Evolutionary conservation across 2,888 invertebrate species (phyloP).

Genomic region (Odontomyia ornata): DNA sequence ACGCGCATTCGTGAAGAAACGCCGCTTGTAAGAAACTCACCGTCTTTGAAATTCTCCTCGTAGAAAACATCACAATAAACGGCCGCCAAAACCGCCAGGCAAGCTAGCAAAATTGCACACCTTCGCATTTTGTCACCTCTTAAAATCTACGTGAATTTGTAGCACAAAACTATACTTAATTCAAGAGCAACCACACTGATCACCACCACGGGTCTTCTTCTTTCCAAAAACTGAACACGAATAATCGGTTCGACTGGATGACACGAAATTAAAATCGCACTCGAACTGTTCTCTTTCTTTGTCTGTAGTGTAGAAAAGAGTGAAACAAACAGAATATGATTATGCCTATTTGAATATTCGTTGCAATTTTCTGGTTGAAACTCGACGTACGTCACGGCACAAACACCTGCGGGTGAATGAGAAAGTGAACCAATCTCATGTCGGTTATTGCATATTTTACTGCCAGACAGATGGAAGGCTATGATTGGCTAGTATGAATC

Average conservation of each 20-base stretch:
- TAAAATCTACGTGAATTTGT: slow-evolving; percentile 13
- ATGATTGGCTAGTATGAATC: slow-evolving; percentile 68
- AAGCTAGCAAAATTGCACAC: slow-evolving; percentile 68
- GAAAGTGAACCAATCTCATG: slow-evolving; percentile 37
- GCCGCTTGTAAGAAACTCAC: slow-evolving; percentile 68
- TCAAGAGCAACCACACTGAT: neutral
- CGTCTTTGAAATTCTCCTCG: slow-evolving; percentile 83
- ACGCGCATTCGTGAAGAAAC: neutral
- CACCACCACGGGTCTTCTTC: slow-evolving; percentile 6
- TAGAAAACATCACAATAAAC: slow-evolving; percentile 77
- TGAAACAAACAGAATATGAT: neutral
- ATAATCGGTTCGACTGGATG: slow-evolving; percentile 19
- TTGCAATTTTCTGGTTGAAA: neutral
- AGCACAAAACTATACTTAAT: neutral
- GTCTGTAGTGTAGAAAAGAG: neutral
- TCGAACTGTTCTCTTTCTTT: neutral
- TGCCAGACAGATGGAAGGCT: slow-evolving; percentile 71
- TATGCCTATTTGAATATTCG: neutral
- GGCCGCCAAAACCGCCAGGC: slow-evolving; percentile 69
- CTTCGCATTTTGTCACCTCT: slow-evolving; percentile 66
- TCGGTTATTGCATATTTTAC: slow-evolving; percentile 40
- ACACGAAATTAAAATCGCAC: slow-evolving; percentile 41
- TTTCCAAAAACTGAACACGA: slow-evolving; percentile 45
- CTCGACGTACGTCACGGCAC: neutral
- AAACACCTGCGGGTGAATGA: slow-evolving; percentile 43